phyloP scores from a whole-genome alignment of 2,113 vertebrate genomes.

The Phylloscopus trochiloides region DNA sequence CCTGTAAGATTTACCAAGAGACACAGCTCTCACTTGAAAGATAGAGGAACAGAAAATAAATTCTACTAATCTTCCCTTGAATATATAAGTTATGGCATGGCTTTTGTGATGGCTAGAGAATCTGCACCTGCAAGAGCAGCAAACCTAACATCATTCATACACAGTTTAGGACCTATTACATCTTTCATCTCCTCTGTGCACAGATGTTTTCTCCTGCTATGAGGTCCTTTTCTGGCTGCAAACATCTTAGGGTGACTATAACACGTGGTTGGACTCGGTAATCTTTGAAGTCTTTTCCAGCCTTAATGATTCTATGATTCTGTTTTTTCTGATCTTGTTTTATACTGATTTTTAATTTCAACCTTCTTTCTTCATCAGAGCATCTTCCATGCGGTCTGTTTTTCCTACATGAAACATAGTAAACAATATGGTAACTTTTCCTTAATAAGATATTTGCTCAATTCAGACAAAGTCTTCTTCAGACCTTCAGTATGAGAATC shows the following conservation, averaged over 20 bases:
- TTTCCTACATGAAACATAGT: background rate
- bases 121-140: background rate
- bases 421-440: background rate
- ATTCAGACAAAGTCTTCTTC: background rate
- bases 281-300: background rate
- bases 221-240: background rate
- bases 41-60: background rate
- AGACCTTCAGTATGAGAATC: background rate
- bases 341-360: background rate
- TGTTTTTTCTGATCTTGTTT: background rate
- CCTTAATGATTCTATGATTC: background rate
- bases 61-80: background rate
- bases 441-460: background rate
- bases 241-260: background rate
- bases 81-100: accelerated
- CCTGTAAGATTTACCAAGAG: background rate
- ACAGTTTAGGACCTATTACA: background rate
- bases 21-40: background rate
- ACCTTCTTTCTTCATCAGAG: background rate
- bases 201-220: background rate
- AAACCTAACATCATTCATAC: background rate
- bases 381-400: background rate
- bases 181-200: background rate
- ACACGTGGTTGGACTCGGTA: accelerated
- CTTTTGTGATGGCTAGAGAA: background rate